phyloP scores from a whole-genome alignment of 2,113 vertebrate species.

The Mirounga angustirostris region DNA sequence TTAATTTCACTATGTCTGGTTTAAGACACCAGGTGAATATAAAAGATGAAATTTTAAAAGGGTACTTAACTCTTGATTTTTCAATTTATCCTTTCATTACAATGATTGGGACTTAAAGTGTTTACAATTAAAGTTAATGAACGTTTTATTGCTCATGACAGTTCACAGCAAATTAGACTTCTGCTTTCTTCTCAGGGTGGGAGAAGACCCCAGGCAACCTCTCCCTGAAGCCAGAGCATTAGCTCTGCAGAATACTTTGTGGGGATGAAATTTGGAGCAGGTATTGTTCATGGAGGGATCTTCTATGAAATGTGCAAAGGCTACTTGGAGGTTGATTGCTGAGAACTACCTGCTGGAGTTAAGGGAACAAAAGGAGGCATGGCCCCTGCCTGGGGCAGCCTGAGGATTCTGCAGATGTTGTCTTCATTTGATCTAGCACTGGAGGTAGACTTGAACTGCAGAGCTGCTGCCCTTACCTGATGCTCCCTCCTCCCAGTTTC shows the following conservation, averaged over 20 bases:
- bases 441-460: neutral
- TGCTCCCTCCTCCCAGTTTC: neutral
- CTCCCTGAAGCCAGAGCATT: neutral
- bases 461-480: neutral
- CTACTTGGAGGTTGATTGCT: neutral
- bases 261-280: neutral
- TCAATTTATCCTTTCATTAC: conserved; percentile 84
- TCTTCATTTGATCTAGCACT: neutral
- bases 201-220: conserved; percentile 68
- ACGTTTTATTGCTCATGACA: conserved; percentile 83
- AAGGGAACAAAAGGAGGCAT: neutral
- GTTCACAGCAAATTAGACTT: conserved; percentile 84
- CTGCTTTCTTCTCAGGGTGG: conserved; percentile 68
- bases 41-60: conserved; percentile 82
- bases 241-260: neutral
- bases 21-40: conserved; percentile 78
- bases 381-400: neutral
- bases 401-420: neutral
- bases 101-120: conserved; percentile 83
- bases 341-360: neutral
- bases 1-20: conserved; percentile 52
- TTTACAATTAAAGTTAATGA: conserved; percentile 87
- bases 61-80: conserved; percentile 84
- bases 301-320: neutral
- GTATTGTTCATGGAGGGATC: neutral